Evolutionary conservation across 1,140 invertebrate species (phyloP).

Genomic region (Berghia stephanieae): DNA sequence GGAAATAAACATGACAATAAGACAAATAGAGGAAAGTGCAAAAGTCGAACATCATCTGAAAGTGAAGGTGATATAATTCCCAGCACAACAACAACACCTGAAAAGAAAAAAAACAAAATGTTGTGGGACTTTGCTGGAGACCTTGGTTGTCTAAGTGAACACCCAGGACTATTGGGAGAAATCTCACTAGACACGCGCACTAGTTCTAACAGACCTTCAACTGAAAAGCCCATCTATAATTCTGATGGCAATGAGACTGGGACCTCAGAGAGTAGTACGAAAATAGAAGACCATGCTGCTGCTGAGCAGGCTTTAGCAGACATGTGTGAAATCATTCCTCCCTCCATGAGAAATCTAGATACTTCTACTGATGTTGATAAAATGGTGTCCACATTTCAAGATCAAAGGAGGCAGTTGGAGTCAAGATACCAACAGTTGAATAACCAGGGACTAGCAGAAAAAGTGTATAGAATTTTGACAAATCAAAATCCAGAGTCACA

Average conservation of each 20-base stretch:
- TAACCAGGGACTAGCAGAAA: conserved; percentile 42
- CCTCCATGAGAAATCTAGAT: not conserved
- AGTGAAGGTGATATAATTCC: conserved; percentile 46
- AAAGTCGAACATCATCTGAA: no score
- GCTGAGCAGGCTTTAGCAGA: conserved; percentile 18
- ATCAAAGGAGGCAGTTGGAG: conserved; percentile 26
- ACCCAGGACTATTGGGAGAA: conserved; percentile 43
- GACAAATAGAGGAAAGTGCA: no score
- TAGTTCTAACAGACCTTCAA: conserved; percentile 11
- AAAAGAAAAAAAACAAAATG: conserved; percentile 41
- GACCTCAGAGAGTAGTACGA: conserved; percentile 34
- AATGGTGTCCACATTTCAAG: conserved; percentile 24
- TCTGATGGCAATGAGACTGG: conserved; percentile 42
- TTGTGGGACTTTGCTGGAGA: conserved; percentile 57
- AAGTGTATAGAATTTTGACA: conserved; percentile 51
- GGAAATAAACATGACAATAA: no score
- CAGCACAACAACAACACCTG: conserved; percentile 38
- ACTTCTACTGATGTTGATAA: conserved; percentile 6
- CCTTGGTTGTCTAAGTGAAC: conserved; percentile 44
- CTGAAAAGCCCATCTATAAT: conserved; percentile 25
- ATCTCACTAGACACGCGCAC: conserved; percentile 40
- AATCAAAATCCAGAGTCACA: conserved; percentile 49
- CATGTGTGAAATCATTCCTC: not conserved
- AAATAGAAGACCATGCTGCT: conserved; percentile 29
- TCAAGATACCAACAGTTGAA: conserved; percentile 27